Percentiles rank a stretch among this genome's conserved stretches.
These are phyloP conservation scores for Nephrotoma guestfalica DNA, from an alignment of 2,888 invertebrate species.

Conservation along the genomic window DNA sequence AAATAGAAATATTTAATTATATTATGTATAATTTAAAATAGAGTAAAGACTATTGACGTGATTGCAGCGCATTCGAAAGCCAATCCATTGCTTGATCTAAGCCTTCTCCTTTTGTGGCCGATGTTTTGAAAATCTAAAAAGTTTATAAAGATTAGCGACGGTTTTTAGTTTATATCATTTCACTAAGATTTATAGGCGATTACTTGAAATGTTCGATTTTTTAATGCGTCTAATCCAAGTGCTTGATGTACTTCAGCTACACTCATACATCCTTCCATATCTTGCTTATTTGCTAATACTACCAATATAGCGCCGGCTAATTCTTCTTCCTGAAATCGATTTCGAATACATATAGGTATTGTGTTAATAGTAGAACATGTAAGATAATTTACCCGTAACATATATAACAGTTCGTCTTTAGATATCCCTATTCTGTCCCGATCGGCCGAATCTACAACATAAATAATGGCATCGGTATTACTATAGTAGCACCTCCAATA, in stretches of 20 bases:
- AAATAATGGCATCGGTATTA: conserved; percentile 99
- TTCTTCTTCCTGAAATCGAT: conserved; percentile 73
- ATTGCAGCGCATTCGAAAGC: conserved; percentile 83
- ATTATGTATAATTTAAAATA: background rate
- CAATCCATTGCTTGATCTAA: conserved; percentile 99
- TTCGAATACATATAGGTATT: background rate
- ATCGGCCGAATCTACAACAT: conserved; percentile 98
- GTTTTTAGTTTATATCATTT: background rate
- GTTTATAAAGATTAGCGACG: background rate
- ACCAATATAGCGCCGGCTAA: conserved; percentile 89
- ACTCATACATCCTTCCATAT: conserved; percentile 94
- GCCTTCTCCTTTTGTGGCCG: conserved; percentile 95
- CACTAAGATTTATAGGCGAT: background rate
- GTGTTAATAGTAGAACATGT: background rate
- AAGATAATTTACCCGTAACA: conserved; percentile 67
- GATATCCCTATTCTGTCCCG: conserved; percentile 97
- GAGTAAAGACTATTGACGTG: conserved; percentile 51
- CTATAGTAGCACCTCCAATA: conserved; percentile 99
- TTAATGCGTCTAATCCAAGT: conserved; percentile 83
- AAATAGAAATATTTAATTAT: background rate
- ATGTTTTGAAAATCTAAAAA: conserved; percentile 86
- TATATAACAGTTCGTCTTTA: conserved; percentile 93
- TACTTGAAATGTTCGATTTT: conserved; percentile 89
- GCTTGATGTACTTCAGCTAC: conserved; percentile 96
- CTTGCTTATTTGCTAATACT: conserved; percentile 97